Evolutionary conservation across 2,797 vertebrate genomes (phyloP).

Genomic region (Diplodus sargus): DNA sequence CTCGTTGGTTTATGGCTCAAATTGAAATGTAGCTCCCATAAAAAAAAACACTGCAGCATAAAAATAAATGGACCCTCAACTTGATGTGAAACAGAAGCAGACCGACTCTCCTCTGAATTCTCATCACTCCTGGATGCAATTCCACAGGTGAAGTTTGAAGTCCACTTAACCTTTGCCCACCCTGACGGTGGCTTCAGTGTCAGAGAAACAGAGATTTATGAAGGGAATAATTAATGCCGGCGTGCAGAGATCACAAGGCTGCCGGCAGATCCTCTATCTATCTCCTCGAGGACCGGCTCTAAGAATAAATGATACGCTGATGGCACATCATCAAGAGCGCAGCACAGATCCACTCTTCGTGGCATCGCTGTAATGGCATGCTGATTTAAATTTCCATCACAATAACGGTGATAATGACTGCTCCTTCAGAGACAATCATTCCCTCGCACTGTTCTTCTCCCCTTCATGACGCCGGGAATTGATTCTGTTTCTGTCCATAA

Average conservation of each 20-base stretch:
- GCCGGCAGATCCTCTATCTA: slow-evolving; percentile 8
- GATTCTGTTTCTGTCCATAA: slow-evolving; percentile 55
- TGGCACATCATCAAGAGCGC: slow-evolving; percentile 55
- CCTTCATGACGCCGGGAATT: slow-evolving; percentile 34
- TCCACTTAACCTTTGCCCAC: slow-evolving; percentile 35
- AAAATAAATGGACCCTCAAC: slow-evolving; percentile 13
- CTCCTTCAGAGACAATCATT: slow-evolving; percentile 54
- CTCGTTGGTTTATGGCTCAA: slow-evolving; percentile 1
- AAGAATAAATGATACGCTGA: slow-evolving; percentile 56
- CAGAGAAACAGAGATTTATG: slow-evolving; percentile 21
- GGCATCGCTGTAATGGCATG: slow-evolving; percentile 46
- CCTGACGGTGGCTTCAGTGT: slow-evolving; percentile 7
- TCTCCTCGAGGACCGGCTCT: slow-evolving; percentile 16
- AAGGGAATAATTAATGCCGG: slow-evolving; percentile 37
- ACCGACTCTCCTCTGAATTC: slow-evolving; percentile 43
- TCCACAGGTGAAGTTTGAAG: slow-evolving; percentile 35
- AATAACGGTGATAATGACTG: slow-evolving; percentile 64
- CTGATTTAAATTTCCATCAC: slow-evolving; percentile 70
- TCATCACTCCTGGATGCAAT: slow-evolving; percentile 5
- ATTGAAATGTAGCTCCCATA: slow-evolving; percentile 4
- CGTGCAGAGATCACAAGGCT: slow-evolving; percentile 26
- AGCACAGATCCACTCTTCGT: slow-evolving; percentile 41
- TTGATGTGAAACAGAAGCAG: slow-evolving; percentile 15
- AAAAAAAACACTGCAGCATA: not conserved
- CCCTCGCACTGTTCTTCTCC: slow-evolving; percentile 38